These are phyloP conservation scores for Margarornis squamiger DNA, from an alignment of 2,797 vertebrate species.

Conservation along the genomic window DNA sequence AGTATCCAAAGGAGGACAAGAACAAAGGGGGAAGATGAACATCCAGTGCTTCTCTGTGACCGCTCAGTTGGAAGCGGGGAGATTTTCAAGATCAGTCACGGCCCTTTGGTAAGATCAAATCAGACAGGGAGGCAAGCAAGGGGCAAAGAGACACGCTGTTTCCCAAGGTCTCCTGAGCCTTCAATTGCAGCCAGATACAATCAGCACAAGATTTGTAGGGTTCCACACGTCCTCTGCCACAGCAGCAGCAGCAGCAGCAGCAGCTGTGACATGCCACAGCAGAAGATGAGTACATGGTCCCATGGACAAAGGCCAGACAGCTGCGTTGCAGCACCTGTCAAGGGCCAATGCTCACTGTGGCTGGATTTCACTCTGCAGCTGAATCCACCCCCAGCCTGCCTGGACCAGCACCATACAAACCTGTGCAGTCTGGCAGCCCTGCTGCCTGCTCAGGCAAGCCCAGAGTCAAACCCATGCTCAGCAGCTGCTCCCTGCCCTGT, in stretches of 20 bases:
- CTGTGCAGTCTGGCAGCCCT: not conserved
- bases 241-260: not conserved
- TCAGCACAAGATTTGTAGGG: not conserved
- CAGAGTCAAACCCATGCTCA: not conserved
- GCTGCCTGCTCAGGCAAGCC: not conserved
- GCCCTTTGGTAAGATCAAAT: not conserved
- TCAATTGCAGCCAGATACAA: not conserved
- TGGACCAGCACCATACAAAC: not conserved
- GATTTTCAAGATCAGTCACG: not conserved
- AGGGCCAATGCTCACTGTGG: not conserved
- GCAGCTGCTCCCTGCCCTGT: not conserved
- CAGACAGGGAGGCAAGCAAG: not conserved
- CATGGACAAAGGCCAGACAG: not conserved
- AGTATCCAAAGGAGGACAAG: not conserved
- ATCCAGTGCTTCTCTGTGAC: not conserved
- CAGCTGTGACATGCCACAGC: not conserved
- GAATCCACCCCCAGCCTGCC: not conserved
- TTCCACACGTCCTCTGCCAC: not conserved
- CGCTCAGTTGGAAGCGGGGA: not conserved
- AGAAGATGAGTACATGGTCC: not conserved
- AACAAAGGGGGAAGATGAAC: not conserved
- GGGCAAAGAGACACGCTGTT: accelerated
- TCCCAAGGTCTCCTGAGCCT: not conserved
- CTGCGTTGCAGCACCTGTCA: not conserved
- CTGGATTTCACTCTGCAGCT: not conserved